These are phyloP conservation scores for Myotis brandtii DNA, from an alignment of 2,113 vertebrate species.

Conservation along the genomic window DNA sequence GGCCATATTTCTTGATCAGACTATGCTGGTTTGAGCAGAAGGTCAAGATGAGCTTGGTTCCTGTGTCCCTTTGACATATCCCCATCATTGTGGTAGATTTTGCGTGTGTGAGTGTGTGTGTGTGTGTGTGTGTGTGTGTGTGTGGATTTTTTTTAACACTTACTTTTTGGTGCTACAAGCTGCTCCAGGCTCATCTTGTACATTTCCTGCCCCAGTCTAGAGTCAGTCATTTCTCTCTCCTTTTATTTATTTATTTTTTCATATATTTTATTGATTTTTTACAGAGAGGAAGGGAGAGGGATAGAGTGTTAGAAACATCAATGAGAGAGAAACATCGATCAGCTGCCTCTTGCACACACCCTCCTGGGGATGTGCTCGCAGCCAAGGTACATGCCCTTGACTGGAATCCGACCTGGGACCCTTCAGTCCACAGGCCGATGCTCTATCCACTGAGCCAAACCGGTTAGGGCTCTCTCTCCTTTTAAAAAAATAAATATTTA, in stretches of 20 bases:
- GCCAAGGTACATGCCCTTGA: too few species aligned
- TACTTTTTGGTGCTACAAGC: neutral
- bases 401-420: too few species aligned
- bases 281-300: too few species aligned
- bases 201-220: neutral
- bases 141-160: neutral
- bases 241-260: too few species aligned
- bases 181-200: neutral
- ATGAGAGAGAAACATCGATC: too few species aligned
- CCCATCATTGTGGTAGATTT: neutral
- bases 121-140: neutral
- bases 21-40: neutral
- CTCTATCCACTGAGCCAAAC: too few species aligned
- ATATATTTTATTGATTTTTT: too few species aligned
- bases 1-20: neutral
- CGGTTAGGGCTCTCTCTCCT: neutral
- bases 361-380: too few species aligned
- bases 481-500: too few species aligned
- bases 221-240: neutral
- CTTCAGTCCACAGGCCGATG: too few species aligned
- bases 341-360: too few species aligned
- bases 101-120: neutral
- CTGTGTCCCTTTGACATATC: neutral
- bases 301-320: too few species aligned
- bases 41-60: neutral